Conservation (phyloP, 2,888 invertebrate genomes). For the Osedax frankpressi region DNA sequence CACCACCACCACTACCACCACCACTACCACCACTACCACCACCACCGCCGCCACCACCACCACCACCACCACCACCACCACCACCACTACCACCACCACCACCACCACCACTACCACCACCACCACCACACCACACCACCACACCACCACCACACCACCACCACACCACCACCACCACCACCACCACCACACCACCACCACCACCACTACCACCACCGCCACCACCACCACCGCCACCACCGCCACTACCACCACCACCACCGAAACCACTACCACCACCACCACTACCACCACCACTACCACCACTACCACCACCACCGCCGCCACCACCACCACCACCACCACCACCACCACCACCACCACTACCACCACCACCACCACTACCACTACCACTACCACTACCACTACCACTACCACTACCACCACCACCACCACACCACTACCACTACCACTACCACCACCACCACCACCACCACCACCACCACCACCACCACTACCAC, state of each 20-base stretch:
- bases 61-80: slow-evolving; percentile 17
- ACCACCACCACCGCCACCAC: slow-evolving; percentile 11
- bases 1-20: slow-evolving; percentile 12
- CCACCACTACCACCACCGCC: slow-evolving; percentile 16
- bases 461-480: slow-evolving; percentile 5
- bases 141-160: no score
- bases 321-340: slow-evolving; percentile 9
- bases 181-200: slow-evolving; percentile 1
- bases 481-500: slow-evolving; percentile 14
- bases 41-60: slow-evolving; percentile 9
- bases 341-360: slow-evolving; percentile 18
- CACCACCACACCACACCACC: slow-evolving; percentile 9
- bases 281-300: slow-evolving; percentile 14
- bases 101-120: neutral
- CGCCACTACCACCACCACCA: slow-evolving; percentile 11
- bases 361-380: neutral
- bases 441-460: neutral
- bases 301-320: slow-evolving; percentile 12
- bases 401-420: neutral
- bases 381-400: neutral
- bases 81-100: neutral
- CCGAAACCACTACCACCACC: slow-evolving; percentile 10
- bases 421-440: neutral
- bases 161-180: slow-evolving; percentile 15
- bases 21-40: slow-evolving; percentile 14